phyloP scores from a whole-genome alignment of 2,888 invertebrate species.

The Dinocampus coccinellae region DNA sequence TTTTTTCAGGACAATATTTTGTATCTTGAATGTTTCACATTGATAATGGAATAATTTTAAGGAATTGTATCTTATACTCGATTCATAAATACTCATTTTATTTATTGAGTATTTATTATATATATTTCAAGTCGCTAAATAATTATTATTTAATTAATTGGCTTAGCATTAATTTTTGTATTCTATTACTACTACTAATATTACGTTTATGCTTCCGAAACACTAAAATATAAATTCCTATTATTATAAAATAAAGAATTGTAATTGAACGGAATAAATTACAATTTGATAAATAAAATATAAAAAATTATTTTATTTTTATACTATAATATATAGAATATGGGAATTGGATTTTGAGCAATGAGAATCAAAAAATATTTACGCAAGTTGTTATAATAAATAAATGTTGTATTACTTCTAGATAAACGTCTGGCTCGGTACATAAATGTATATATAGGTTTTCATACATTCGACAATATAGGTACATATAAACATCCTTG shows the following conservation, averaged over 20 bases:
- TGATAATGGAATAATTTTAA: neutral
- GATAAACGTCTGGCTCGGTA: constrained; percentile 56
- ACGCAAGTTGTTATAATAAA: constrained; percentile 52
- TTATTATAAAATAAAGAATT: neutral
- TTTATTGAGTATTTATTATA: neutral
- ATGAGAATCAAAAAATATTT: constrained; percentile 8
- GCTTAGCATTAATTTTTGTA: neutral
- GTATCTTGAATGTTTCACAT: neutral
- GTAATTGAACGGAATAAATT: neutral
- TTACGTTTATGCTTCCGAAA: neutral
- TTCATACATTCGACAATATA: constrained; percentile 51
- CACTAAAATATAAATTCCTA: neutral
- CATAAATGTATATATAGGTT: constrained; percentile 51
- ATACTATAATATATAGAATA: neutral
- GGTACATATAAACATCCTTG: constrained; percentile 56
- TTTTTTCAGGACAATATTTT: neutral
- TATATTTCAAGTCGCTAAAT: neutral
- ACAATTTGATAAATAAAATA: neutral
- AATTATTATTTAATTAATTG: neutral
- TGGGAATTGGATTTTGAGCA: neutral
- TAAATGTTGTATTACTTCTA: constrained; percentile 56
- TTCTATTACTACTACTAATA: neutral
- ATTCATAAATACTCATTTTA: neutral
- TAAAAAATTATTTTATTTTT: neutral
- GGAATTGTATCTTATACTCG: neutral